Evolutionary conservation across 2,113 vertebrate species (phyloP).

Genomic region (Varanus salvator): DNA sequence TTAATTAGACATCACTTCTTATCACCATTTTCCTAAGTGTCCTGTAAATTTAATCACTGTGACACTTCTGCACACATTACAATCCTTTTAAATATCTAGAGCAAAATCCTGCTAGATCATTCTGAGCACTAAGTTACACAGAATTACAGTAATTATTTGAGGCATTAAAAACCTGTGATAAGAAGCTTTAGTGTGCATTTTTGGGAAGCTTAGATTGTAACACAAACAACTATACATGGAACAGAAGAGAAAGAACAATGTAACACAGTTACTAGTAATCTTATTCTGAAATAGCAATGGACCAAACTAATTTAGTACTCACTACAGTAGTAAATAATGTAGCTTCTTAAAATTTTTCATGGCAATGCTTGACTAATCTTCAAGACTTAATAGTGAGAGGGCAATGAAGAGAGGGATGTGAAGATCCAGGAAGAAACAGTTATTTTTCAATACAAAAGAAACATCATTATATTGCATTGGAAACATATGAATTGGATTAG

Average conservation of each 20-base stretch:
- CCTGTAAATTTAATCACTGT: conserved; percentile 68
- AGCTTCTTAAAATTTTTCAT: conserved; percentile 37
- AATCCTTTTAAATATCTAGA: conserved; percentile 76
- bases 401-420: no score
- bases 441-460: background rate
- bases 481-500: background rate
- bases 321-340: conserved; percentile 46
- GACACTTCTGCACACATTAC: conserved; percentile 70
- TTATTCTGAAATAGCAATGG: conserved; percentile 65
- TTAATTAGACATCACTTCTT: conserved; percentile 65
- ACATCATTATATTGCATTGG: background rate
- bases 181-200: conserved; percentile 71
- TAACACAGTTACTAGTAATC: conserved; percentile 57
- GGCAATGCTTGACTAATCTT: conserved; percentile 7
- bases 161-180: conserved; percentile 69
- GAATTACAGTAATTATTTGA: conserved; percentile 72
- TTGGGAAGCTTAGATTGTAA: conserved; percentile 67
- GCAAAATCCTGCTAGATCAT: conserved; percentile 74
- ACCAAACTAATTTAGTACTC: conserved; percentile 44
- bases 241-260: conserved; percentile 58
- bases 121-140: conserved; percentile 74
- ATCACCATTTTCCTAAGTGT: conserved; percentile 70
- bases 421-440: background rate
- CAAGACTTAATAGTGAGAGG: background rate
- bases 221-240: conserved; percentile 67